Conservation (phyloP, 2,797 vertebrate genomes). For the Psittacula echo region DNA sequence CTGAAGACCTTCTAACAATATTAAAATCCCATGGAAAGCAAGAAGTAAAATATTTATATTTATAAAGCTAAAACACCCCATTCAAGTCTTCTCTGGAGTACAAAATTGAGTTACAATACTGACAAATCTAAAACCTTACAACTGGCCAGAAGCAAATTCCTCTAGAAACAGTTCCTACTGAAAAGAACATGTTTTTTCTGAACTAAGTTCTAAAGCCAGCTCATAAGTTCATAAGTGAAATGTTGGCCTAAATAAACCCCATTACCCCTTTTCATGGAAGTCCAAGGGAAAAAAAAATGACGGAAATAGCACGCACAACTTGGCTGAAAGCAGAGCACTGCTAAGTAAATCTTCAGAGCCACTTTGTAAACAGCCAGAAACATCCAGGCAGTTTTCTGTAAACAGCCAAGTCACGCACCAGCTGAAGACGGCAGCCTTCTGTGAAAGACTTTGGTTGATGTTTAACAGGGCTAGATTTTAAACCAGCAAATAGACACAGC, state of each 20-base stretch:
- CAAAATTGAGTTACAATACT: not conserved
- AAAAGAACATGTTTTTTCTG: not conserved
- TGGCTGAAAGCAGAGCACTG: constrained; percentile 49
- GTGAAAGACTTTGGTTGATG: not conserved
- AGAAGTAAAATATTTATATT: not conserved
- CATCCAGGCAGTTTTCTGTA: constrained; percentile 54
- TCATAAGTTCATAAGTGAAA: not conserved
- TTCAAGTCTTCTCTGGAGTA: not conserved
- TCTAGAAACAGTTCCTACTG: not conserved
- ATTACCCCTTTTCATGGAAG: not conserved
- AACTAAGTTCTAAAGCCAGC: not conserved
- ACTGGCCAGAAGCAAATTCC: not conserved
- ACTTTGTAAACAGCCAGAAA: constrained; percentile 71
- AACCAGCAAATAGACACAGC: not conserved
- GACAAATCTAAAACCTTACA: not conserved
- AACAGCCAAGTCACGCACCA: constrained; percentile 48
- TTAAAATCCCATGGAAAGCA: not conserved
- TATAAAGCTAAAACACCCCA: not conserved
- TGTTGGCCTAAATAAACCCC: not conserved
- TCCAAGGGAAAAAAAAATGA: not conserved
- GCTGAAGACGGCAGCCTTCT: not conserved
- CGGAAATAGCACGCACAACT: not conserved
- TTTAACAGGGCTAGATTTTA: constrained; percentile 40
- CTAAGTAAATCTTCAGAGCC: constrained; percentile 61
- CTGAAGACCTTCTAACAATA: not conserved